Base-by-base conservation (phyloP, 2,797 vertebrate genomes). In the Cottoperca gobio region DNA sequence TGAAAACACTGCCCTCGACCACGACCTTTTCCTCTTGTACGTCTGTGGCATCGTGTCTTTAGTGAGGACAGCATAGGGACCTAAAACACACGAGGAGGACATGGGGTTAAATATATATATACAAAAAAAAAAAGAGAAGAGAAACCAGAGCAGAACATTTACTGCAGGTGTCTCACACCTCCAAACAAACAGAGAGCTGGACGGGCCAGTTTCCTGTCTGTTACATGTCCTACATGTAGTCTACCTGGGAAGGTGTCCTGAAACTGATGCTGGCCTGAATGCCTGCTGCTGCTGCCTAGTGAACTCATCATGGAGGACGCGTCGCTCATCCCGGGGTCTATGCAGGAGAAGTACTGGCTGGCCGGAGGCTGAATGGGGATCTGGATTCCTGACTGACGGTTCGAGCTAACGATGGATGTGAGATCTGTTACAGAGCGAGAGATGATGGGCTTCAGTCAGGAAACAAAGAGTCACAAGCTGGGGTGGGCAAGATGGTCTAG, bases 191-290 rank as follows among this genome's bases (percentile, higher is more conserved):
- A 69, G 24, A 53, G 40, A 73, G 46, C 46, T 40, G 65, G 53
- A 62, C 43, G 23, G 60, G 42, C 45, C 66, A 45, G 49, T 33
- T 40, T 54, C 33, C 69, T 60, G 81, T 60, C 79, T 79, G 82
- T 64, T 52, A 68, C 67, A 53, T 21, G 73, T 67, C 87, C 85
- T 87, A 73, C 52, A 72, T 68, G 74, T 68, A 73, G 69, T 42
- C 90, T 97, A 99, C 98, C 98, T 99, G 98, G 98, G 94, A 99
- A 99, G 88, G 97, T 97, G 95, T 99, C 98, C 94, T 99, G 98
- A 96, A 99, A 99, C 92, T 98, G 97, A 96, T 99, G 98, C 94
- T 97, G 98, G 88, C 97, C 96, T 95, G 98, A 96, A 86, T 95
- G 97, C 88, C 98, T 97, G 89, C 95, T 94, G 94, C 94, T 94